Evolutionary conservation across 2,797 vertebrate genomes (phyloP).

Genomic region (Neoniphon sammara): DNA sequence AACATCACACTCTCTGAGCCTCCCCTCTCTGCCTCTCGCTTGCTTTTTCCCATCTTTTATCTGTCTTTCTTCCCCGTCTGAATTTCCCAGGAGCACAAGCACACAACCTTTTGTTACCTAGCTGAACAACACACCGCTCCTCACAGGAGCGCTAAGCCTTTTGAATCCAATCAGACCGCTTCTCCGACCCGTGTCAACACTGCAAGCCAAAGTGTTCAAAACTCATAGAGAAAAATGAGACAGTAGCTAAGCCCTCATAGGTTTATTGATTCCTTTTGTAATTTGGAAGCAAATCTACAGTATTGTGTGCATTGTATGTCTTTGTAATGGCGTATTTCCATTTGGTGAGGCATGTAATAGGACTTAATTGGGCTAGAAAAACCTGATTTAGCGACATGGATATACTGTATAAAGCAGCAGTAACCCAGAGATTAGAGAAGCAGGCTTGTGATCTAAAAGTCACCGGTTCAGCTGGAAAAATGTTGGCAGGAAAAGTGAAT

Average conservation of each 20-base stretch:
- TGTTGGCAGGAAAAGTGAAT: background rate
- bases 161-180: constrained; percentile 20
- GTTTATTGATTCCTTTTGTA: background rate
- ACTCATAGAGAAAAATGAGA: constrained; percentile 17
- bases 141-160: constrained; percentile 38
- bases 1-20: constrained; percentile 5
- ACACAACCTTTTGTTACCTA: constrained; percentile 47
- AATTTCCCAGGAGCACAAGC: constrained; percentile 36
- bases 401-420: too few species aligned
- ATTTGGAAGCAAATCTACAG: constrained; percentile 12
- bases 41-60: constrained; percentile 40
- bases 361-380: background rate
- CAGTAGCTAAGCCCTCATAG: background rate
- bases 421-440: background rate
- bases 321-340: background rate
- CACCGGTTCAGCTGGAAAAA: background rate
- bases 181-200: constrained; percentile 18
- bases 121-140: constrained; percentile 35
- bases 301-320: background rate
- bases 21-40: background rate
- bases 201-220: background rate
- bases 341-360: background rate
- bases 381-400: too few species aligned
- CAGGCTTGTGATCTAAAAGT: constrained; percentile 3
- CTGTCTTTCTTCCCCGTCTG: constrained; percentile 24